Percentiles rank a stretch among this genome's conserved stretches.
phyloP scores from a whole-genome alignment of 2,113 vertebrate species.

The Numenius arquata region DNA sequence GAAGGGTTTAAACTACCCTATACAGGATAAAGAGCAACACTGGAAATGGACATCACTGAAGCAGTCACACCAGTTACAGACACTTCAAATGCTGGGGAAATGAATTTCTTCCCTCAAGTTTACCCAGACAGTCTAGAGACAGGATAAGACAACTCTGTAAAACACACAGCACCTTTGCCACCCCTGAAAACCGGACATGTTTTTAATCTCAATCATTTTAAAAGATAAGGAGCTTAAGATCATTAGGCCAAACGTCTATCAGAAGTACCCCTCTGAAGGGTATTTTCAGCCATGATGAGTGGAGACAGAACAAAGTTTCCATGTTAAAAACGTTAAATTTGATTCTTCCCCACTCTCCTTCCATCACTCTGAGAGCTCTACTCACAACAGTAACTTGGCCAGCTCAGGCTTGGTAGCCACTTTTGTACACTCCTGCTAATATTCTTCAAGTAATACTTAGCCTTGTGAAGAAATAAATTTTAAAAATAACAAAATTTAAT shows the following conservation, averaged over 20 bases:
- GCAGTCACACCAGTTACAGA: background rate
- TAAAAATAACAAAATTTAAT: background rate
- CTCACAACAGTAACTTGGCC: background rate
- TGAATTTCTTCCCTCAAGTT: background rate
- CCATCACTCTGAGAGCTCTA: background rate
- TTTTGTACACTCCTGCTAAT: background rate
- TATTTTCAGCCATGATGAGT: background rate
- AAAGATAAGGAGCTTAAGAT: background rate
- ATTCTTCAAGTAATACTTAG: background rate
- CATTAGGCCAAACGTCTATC: background rate
- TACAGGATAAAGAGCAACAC: rapidly evolving
- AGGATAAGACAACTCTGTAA: background rate
- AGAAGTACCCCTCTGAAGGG: background rate
- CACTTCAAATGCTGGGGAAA: background rate
- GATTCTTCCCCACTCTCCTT: background rate
- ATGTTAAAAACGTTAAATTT: background rate
- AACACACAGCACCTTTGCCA: background rate
- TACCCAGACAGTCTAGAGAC: background rate
- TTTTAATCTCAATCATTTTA: background rate
- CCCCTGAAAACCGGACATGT: background rate
- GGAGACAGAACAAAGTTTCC: background rate
- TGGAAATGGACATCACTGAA: background rate
- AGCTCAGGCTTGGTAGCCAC: background rate
- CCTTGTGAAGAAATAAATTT: background rate
- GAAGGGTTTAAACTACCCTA: rapidly evolving